phyloP scores from a whole-genome alignment of 2,888 invertebrate species.

The Diaperis boleti region DNA sequence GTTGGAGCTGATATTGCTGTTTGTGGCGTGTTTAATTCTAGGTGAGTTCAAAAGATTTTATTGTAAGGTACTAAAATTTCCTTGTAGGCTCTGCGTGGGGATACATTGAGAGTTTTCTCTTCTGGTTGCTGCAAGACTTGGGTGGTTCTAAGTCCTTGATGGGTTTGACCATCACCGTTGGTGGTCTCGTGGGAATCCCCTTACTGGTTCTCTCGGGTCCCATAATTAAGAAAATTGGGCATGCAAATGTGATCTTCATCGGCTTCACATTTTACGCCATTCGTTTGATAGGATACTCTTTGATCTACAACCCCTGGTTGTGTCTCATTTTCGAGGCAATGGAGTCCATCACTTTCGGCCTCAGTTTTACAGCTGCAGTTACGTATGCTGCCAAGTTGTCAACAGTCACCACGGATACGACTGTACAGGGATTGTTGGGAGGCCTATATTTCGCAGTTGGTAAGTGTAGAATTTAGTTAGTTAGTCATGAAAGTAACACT shows the following conservation, averaged over 20 bases:
- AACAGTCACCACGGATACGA: constrained; percentile 79
- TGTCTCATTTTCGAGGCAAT: constrained; percentile 82
- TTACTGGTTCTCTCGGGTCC: constrained; percentile 82
- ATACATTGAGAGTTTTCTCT: constrained; percentile 84
- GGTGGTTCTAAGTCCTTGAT: constrained; percentile 81
- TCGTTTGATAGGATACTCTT: constrained; percentile 78
- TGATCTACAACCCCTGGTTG: constrained; percentile 82
- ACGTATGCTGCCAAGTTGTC: constrained; percentile 82
- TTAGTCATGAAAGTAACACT: neutral
- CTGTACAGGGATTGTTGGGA: constrained; percentile 82
- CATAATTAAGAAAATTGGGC: constrained; percentile 78
- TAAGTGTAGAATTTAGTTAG: constrained; percentile 56
- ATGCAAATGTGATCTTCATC: constrained; percentile 82
- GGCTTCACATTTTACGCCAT: constrained; percentile 83
- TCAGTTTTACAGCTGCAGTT: constrained; percentile 82
- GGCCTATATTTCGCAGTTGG: constrained; percentile 86
- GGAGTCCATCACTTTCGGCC: constrained; percentile 81
- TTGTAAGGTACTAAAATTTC: constrained; percentile 28
- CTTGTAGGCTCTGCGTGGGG: constrained; percentile 83
- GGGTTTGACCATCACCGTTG: constrained; percentile 85
- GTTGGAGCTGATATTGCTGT: constrained; percentile 78
- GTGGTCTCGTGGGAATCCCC: constrained; percentile 81
- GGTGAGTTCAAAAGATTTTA: constrained; percentile 66
- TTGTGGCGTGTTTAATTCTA: constrained; percentile 78
- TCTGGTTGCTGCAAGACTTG: constrained; percentile 83